phyloP scores from a whole-genome alignment of 2,113 vertebrate species.

The Thymallus thymallus region DNA sequence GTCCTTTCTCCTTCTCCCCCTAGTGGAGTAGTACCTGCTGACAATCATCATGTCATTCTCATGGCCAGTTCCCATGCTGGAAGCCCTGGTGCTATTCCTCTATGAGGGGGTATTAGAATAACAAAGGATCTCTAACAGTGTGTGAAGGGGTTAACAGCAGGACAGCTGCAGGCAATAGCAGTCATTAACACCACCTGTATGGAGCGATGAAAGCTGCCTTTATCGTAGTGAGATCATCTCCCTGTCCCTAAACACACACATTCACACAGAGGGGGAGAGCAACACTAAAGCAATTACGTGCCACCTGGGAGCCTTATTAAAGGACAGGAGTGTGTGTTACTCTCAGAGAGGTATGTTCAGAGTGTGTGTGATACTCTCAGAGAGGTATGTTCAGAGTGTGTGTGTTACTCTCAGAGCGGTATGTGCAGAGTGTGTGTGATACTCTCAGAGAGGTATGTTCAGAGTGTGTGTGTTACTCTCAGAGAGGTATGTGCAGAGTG shows the following conservation, averaged over 20 bases:
- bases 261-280: not conserved
- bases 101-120: not conserved
- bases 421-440: too few relatives aligned
- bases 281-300: constrained; percentile 22
- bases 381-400: too few relatives aligned
- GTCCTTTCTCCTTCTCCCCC: too few relatives aligned
- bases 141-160: constrained; percentile 33
- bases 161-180: not conserved
- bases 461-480: too few relatives aligned
- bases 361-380: too few relatives aligned
- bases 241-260: constrained; percentile 12
- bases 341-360: too few relatives aligned
- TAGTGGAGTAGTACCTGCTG: too few relatives aligned
- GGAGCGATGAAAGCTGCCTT: constrained; percentile 45
- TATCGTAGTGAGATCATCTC: constrained; percentile 32
- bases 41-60: not conserved
- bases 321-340: not conserved
- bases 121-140: not conserved
- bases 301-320: constrained; percentile 39
- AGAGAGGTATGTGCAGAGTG: too few relatives aligned
- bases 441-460: too few relatives aligned
- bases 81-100: not conserved
- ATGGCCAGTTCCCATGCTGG: not conserved
- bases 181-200: constrained; percentile 50
- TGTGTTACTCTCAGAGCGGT: too few relatives aligned